A percentile compares a stretch with the other conserved stretches of the same genome.
phyloP scores from a whole-genome alignment of 2,888 invertebrate species.

The Bimastos eiseni region DNA sequence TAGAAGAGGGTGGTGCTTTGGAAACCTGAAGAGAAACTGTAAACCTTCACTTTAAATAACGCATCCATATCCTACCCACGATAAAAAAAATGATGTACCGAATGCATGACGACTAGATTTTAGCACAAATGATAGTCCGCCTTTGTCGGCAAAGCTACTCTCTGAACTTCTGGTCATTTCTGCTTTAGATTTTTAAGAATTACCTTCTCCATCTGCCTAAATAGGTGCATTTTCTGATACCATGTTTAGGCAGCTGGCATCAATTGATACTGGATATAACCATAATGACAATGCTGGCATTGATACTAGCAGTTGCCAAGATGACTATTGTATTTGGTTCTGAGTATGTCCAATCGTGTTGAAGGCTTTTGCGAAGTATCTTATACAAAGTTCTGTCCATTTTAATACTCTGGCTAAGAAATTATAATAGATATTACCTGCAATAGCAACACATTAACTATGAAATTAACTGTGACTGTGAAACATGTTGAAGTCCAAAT shows the following conservation, averaged over 20 bases:
- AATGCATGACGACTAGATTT: not conserved
- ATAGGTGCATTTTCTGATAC: not conserved
- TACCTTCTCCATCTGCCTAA: not conserved
- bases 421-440: not conserved
- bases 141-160: not conserved
- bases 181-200: not conserved
- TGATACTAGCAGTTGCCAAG: no score
- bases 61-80: no score
- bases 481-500: not conserved
- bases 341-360: no score
- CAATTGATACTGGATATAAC: no score
- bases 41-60: no score
- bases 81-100: not conserved
- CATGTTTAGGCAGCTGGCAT: not conserved
- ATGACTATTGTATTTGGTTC: no score
- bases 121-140: not conserved
- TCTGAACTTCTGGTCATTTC: not conserved
- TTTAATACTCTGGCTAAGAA: not conserved
- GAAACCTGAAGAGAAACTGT: not conserved
- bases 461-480: not conserved
- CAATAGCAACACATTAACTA: not conserved
- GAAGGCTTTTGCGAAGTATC: no score
- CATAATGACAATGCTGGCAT: no score
- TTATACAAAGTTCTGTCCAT: not conserved
- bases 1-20: not conserved